Percentiles rank a stretch among this genome's conserved stretches.
These are phyloP conservation scores for Heteropelma amictum DNA, from an alignment of 2,888 invertebrate genomes.

Conservation along the genomic window DNA sequence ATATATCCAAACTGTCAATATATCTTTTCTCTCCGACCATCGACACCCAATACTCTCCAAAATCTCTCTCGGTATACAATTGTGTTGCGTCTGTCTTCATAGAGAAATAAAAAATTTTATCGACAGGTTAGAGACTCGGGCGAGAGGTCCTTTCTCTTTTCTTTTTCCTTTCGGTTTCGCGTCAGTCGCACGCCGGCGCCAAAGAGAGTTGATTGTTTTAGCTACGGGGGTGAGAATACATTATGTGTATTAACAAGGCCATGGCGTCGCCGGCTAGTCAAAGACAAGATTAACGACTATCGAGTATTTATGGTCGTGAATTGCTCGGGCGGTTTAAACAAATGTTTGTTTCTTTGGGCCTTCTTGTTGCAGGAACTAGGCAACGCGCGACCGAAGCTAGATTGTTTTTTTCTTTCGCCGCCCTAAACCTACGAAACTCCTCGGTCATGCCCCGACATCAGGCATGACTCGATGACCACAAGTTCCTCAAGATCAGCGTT, in stretches of 20 bases:
- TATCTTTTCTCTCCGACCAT: constrained; percentile 32
- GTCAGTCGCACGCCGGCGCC: constrained; percentile 38
- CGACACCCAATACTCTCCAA: constrained; percentile 4
- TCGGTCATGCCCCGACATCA: constrained; percentile 20
- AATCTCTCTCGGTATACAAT: neutral
- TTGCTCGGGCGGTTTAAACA: constrained; percentile 71
- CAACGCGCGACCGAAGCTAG: neutral
- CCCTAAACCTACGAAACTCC: constrained; percentile 45
- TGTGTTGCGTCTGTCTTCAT: constrained; percentile 11
- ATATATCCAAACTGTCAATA: constrained; percentile 34
- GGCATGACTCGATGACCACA: constrained; percentile 35
- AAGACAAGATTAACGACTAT: constrained; percentile 71
- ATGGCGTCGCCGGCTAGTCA: constrained; percentile 41
- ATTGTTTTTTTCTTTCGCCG: constrained; percentile 49
- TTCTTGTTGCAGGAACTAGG: neutral
- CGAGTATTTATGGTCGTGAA: constrained; percentile 69
- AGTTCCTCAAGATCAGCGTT: constrained; percentile 29
- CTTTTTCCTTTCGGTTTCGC: constrained; percentile 47
- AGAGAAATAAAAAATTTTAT: constrained; percentile 32
- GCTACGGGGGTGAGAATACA: constrained; percentile 72
- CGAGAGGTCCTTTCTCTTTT: constrained; percentile 63
- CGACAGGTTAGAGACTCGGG: constrained; percentile 28
- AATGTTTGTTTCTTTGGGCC: constrained; percentile 67
- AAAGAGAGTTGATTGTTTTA: constrained; percentile 67
- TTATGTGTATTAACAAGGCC: constrained; percentile 71